These are phyloP conservation scores for Lithophane leautieri DNA, from an alignment of 2,888 invertebrate genomes.

Conservation along the genomic window DNA sequence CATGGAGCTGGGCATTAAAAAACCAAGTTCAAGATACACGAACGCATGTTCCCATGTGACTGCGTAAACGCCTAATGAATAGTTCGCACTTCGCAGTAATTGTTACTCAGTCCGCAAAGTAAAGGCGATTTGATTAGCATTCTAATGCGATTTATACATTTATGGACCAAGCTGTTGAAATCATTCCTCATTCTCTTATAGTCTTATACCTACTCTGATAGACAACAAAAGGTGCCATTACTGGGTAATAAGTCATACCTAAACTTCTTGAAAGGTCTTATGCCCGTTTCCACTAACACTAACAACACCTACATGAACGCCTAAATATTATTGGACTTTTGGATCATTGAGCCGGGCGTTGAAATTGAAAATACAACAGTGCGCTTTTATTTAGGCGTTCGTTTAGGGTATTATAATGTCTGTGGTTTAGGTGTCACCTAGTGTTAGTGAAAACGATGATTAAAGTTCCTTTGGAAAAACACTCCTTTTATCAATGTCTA, in stretches of 20 bases:
- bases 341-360: not conserved
- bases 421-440: not conserved
- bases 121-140: slow-evolving; percentile 34
- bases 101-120: slow-evolving; percentile 36
- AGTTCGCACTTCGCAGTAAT: slow-evolving; percentile 45
- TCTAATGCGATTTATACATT: slow-evolving; percentile 13
- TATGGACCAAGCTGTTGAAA: slow-evolving; percentile 10
- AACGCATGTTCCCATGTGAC: slow-evolving; percentile 10
- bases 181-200: not conserved
- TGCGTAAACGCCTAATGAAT: slow-evolving; percentile 45
- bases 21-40: slow-evolving; percentile 14
- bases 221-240: not conserved
- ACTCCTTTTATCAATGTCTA: too few species aligned
- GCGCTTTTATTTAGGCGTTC: not conserved
- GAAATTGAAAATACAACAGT: not conserved
- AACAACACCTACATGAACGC: not conserved
- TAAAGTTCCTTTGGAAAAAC: not conserved
- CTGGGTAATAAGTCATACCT: too few species aligned
- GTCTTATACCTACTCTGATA: not conserved
- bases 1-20: not conserved
- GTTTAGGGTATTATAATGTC: too few species aligned
- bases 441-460: not conserved
- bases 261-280: not conserved
- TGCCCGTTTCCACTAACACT: not conserved
- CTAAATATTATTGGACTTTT: not conserved